Percentiles rank a stretch among this genome's conserved stretches.
phyloP scores from a whole-genome alignment of 2,797 vertebrate species.

The Muraenolepis orangiensis region DNA sequence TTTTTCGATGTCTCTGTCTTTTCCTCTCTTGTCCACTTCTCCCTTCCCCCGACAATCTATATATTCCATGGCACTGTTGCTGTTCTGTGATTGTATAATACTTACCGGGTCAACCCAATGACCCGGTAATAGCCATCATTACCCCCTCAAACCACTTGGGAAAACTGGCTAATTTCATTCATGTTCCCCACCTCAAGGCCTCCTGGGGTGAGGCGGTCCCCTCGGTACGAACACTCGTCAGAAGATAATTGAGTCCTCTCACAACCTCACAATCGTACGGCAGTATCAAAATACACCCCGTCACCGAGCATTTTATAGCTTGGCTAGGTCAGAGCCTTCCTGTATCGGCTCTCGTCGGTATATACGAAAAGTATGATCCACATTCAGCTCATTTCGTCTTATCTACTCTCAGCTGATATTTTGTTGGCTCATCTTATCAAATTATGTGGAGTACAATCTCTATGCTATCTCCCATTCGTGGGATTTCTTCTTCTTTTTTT shows the following conservation, averaged over 20 bases:
- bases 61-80: background rate
- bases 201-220: slow-evolving; percentile 1
- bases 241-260: background rate
- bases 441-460: background rate
- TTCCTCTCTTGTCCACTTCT: background rate
- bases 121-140: slow-evolving; percentile 35
- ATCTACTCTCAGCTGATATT: background rate
- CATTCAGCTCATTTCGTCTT: background rate
- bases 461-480: background rate
- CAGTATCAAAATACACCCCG: background rate
- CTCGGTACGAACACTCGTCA: background rate
- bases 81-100: slow-evolving; percentile 2
- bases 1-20: background rate
- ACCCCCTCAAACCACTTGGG: slow-evolving; percentile 17
- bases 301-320: background rate
- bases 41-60: background rate
- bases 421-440: background rate
- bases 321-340: background rate
- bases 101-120: slow-evolving; percentile 41
- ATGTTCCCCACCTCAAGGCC: slow-evolving; percentile 2
- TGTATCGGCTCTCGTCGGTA: background rate
- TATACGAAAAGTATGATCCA: background rate
- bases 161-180: slow-evolving; percentile 27
- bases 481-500: background rate
- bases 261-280: background rate